These are phyloP conservation scores for Listronotus oregonensis DNA, from an alignment of 1,140 invertebrate species.

Conservation along the genomic window DNA sequence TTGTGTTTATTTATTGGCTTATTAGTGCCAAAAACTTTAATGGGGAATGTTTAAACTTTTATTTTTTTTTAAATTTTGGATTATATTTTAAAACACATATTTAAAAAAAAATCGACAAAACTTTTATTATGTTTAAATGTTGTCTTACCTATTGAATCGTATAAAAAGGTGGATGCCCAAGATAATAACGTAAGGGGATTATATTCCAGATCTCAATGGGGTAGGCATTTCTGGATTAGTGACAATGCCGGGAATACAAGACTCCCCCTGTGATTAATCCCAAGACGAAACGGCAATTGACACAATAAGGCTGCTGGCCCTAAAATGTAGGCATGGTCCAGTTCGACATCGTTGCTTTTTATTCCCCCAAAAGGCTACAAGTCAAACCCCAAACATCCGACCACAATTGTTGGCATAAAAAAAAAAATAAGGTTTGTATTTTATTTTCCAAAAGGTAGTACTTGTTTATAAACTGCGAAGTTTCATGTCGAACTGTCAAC, in stretches of 20 bases:
- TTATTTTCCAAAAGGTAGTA: too few species aligned
- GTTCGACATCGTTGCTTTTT: conserved; percentile 78
- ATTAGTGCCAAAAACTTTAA: too few species aligned
- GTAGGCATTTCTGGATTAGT: conserved; percentile 88
- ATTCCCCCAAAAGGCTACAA: conserved; percentile 89
- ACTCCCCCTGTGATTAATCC: conserved; percentile 83
- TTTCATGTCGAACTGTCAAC: too few species aligned
- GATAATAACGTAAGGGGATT: conserved; percentile 82
- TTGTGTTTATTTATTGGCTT: too few species aligned
- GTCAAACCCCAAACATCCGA: conserved; percentile 89
- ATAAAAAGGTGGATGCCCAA: conserved; percentile 68
- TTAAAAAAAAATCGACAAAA: too few species aligned
- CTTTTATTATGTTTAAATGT: too few species aligned
- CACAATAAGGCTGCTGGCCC: conserved; percentile 90
- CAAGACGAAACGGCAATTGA: conserved; percentile 81
- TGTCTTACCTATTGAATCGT: too few species aligned
- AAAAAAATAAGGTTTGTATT: too few species aligned
- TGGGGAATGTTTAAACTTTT: too few species aligned
- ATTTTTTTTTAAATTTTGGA: too few species aligned
- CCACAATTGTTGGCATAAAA: conserved; percentile 80
- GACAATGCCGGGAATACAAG: conserved; percentile 73
- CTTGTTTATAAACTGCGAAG: conserved; percentile 50
- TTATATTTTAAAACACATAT: too few species aligned
- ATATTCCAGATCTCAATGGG: conserved; percentile 89
- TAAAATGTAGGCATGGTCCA: conserved; percentile 81